Evolutionary conservation across 2,113 vertebrate species (phyloP), one percentile per base, ranked within the genome.

Genomic region (Nannobrachium achirus): DNA sequence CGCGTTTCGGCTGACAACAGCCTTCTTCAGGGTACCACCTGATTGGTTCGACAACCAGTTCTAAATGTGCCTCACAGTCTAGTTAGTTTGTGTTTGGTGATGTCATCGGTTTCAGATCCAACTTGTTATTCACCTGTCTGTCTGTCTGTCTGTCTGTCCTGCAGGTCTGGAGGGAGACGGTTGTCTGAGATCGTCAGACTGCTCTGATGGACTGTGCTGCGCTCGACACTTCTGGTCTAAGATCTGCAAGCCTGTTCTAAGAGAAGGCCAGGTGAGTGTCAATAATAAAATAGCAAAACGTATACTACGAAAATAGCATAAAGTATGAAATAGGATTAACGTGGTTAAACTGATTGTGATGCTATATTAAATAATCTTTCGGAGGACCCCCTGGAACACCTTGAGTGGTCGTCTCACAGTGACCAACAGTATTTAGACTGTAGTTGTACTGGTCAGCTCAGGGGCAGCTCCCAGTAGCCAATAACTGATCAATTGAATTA

Each of bases 151-250:
- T 40, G 3, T 33, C 25, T 33, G 25, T 79, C 15, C 59, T 51
- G 1, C 50, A 94, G 95, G 94, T 39, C 91, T 94, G 73, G 95
- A 96, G 68, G 94, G 95, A 0, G 93, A 94, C 0, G 78, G 87
- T 57, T 96, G 95, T 48, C 92, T 96, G 38, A 90, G 95, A 15
- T 96, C 95, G 0, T 93, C 92, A 0, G 95, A 96, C 80, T 96
- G 95, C 0, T 72, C 84, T 0, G 86, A 87, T 0, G 95, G 94
- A 1, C 71, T 95, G 20, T 96, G 95, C 68, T 96, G 95, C 6
- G 95, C 95, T 7, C 93, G 95, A 2, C 95, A 96, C 67, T 96
- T 96, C 80, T 96, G 95, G 95, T 95, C 95, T 69, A 95, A 95
- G 81, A 96, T 96, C 76, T 96, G 95, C 83, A 96, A 96, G 41